These are phyloP conservation scores for Sebastes iracundus DNA, from an alignment of 2,797 vertebrate species.

Conservation along the genomic window DNA sequence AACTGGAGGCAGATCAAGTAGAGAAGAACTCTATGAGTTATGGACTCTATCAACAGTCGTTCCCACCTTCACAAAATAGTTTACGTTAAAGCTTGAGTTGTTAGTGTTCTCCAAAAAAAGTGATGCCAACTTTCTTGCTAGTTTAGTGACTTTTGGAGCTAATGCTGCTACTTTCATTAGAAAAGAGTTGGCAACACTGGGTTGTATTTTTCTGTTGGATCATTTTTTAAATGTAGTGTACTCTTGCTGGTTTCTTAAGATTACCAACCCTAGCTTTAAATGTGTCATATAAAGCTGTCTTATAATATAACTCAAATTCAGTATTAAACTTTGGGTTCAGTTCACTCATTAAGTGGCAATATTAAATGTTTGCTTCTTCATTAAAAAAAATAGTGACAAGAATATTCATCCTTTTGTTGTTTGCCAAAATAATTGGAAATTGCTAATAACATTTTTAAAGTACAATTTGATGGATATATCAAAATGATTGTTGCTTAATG, in stretches of 20 bases:
- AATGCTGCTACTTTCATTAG: too few relatives aligned
- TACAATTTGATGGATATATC: not conserved
- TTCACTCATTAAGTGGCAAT: not conserved
- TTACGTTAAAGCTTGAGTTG: too few relatives aligned
- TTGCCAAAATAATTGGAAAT: not conserved
- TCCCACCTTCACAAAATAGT: not conserved
- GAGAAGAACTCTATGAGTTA: not conserved
- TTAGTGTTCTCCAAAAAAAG: not conserved
- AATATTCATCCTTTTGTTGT: not conserved
- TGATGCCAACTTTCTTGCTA: too few relatives aligned
- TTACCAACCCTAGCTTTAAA: not conserved
- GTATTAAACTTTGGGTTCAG: not conserved
- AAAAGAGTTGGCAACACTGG: too few relatives aligned
- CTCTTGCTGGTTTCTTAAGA: too few relatives aligned
- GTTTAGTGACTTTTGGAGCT: too few relatives aligned
- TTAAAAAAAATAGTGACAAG: not conserved
- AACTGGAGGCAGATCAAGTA: constrained; percentile 76
- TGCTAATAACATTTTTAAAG: not conserved
- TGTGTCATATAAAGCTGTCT: too few relatives aligned
- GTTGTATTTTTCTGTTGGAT: too few relatives aligned
- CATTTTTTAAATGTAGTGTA: too few relatives aligned
- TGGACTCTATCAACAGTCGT: not conserved
- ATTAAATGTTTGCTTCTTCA: not conserved
- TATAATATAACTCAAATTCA: too few relatives aligned
- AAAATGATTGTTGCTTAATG: not conserved